A percentile compares a stretch with the other conserved stretches of the same genome.
phyloP scores from a whole-genome alignment of 2,888 invertebrate species.

The Bellardia pandia region DNA sequence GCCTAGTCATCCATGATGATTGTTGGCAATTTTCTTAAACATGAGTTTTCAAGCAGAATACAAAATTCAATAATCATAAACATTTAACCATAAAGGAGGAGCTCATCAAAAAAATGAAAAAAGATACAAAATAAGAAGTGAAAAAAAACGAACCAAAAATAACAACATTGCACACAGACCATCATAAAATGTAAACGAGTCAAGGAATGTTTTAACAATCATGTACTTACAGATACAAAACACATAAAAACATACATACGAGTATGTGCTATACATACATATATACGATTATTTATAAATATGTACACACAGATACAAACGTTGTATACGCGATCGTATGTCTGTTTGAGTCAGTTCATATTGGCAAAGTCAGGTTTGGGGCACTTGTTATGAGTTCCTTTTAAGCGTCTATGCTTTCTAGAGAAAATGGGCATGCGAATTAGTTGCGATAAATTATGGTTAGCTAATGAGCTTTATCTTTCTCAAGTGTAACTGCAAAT shows the following conservation, averaged over 20 bases:
- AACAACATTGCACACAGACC: slow-evolving; percentile 51
- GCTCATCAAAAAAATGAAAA: slow-evolving; percentile 61
- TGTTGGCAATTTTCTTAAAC: slow-evolving; percentile 72
- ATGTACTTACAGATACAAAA: slow-evolving; percentile 39
- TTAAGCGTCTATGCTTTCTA: background rate
- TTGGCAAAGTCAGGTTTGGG: background rate
- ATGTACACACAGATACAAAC: background rate
- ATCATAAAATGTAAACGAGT: slow-evolving; percentile 69
- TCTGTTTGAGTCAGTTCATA: background rate
- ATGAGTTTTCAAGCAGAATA: slow-evolving; percentile 69
- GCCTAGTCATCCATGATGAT: slow-evolving; percentile 73
- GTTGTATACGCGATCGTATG: background rate
- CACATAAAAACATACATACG: slow-evolving; percentile 1
- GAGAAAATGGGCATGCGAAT: slow-evolving; percentile 24
- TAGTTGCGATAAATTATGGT: slow-evolving; percentile 1
- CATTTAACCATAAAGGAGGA: slow-evolving; percentile 74
- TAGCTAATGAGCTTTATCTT: background rate
- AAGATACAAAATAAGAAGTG: slow-evolving; percentile 17
- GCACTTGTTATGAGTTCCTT: slow-evolving; percentile 17
- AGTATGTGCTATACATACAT: background rate
- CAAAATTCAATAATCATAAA: slow-evolving; percentile 74
- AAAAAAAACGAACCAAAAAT: slow-evolving; percentile 18
- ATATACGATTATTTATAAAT: background rate
- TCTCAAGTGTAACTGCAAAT: no score
- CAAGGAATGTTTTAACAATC: slow-evolving; percentile 68